Conservation (phyloP, 35 echinoderm and acorn worm species). For the Lytechinus pictus region DNA sequence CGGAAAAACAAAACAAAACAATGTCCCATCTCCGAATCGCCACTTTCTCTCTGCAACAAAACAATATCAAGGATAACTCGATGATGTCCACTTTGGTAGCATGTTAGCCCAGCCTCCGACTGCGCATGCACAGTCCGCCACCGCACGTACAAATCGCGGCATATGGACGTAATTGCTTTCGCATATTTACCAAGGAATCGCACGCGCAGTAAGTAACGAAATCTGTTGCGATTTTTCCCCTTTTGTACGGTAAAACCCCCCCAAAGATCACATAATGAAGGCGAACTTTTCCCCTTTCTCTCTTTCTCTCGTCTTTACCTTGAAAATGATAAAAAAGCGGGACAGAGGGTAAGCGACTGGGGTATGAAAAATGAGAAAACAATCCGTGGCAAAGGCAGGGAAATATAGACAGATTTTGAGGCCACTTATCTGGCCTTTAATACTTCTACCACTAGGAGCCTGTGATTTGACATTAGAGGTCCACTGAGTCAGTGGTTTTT, state of each 20-base stretch:
- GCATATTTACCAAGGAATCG: slow-evolving; percentile 46
- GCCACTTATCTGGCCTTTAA: background rate
- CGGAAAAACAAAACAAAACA: too few species aligned
- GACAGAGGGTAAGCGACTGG: background rate
- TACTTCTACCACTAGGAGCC: background rate
- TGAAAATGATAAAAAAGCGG: background rate
- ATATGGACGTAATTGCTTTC: slow-evolving; percentile 44
- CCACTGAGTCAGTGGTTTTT: background rate
- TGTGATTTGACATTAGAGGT: background rate
- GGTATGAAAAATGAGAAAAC: background rate
- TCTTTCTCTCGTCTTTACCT: background rate
- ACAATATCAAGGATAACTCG: background rate
- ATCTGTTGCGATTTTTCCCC: slow-evolving; percentile 28
- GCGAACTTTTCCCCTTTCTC: background rate
- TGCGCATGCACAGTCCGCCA: background rate
- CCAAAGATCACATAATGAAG: background rate
- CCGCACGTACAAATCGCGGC: slow-evolving; percentile 21
- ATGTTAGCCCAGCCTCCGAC: background rate
- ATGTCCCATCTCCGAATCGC: too few species aligned
- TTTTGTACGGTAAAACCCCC: background rate
- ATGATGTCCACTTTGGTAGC: background rate
- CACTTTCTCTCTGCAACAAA: too few species aligned
- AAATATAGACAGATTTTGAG: background rate
- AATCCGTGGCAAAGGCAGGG: background rate
- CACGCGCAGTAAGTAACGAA: slow-evolving; percentile 42